Evolutionary conservation across 2,888 invertebrate genomes (phyloP).

Genomic region (Platypus cylindrus): DNA sequence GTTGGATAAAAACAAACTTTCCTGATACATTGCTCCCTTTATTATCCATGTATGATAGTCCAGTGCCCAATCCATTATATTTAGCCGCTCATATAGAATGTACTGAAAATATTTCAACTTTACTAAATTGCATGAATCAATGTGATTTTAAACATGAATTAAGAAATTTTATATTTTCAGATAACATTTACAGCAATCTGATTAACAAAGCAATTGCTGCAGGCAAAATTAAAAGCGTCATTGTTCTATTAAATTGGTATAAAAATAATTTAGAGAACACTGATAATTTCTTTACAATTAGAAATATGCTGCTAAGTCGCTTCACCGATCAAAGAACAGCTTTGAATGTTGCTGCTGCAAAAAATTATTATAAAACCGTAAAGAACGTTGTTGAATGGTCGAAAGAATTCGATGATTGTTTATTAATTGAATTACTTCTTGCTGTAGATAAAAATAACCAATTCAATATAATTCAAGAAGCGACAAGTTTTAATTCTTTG

Average conservation of each 20-base stretch:
- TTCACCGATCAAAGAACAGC: neutral
- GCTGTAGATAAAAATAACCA: too few species aligned
- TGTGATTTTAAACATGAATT: neutral
- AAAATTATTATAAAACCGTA: neutral
- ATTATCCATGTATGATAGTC: neutral
- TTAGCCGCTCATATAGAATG: neutral
- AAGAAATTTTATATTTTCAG: neutral
- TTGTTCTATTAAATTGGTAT: neutral
- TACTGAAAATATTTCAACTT: neutral
- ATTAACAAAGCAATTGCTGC: neutral
- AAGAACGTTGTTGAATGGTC: neutral
- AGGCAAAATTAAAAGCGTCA: neutral
- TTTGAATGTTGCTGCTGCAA: neutral
- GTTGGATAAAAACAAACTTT: neutral
- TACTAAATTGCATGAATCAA: neutral
- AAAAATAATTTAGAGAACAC: neutral
- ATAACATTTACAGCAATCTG: neutral
- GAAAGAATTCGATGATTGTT: neutral
- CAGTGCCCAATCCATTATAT: neutral
- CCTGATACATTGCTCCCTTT: neutral
- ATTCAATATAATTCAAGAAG: too few species aligned
- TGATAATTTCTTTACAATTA: too few species aligned
- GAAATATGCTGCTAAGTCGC: too few species aligned
- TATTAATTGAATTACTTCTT: neutral
- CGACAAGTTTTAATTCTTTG: too few species aligned